These are phyloP conservation scores for Onychomys arenicola DNA, from an alignment of 2,797 vertebrate genomes.

Conservation along the genomic window DNA sequence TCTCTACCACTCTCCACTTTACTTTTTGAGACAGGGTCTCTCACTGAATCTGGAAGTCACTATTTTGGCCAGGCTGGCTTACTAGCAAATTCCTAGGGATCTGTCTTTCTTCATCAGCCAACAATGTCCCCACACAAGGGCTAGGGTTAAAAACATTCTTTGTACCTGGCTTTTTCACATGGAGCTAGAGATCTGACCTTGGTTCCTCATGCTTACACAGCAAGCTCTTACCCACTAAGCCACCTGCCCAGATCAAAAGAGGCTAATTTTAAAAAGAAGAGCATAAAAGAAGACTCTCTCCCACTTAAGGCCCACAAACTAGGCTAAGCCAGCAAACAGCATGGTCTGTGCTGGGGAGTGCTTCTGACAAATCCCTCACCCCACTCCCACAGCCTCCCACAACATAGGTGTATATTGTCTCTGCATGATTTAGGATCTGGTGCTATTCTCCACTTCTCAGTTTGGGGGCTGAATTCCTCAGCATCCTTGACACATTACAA, in stretches of 20 bases:
- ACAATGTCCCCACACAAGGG: not conserved
- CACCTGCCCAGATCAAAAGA: not conserved
- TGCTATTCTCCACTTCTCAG: constrained; percentile 78
- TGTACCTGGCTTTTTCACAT: not conserved
- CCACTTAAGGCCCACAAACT: constrained; percentile 27
- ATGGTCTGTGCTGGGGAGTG: not conserved
- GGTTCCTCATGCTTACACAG: not conserved
- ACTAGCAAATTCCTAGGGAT: not conserved
- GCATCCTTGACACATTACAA: constrained; percentile 75
- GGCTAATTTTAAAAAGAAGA: not conserved
- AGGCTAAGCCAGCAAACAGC: constrained; percentile 45
- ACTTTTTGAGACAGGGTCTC: not conserved
- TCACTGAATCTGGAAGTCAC: not conserved
- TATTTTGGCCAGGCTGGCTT: not conserved
- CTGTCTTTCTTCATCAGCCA: not conserved
- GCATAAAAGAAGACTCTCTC: not conserved
- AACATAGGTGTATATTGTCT: constrained; percentile 77
- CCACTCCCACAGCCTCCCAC: constrained; percentile 67
- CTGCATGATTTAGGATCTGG: constrained; percentile 79
- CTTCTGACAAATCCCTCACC: constrained; percentile 70
- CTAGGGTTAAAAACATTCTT: not conserved
- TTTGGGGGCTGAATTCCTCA: constrained; percentile 80
- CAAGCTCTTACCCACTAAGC: not conserved
- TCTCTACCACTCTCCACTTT: not conserved
- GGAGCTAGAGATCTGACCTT: not conserved